Evolutionary conservation across 2,797 vertebrate genomes (phyloP).

Genomic region (Knipowitschia caucasica): DNA sequence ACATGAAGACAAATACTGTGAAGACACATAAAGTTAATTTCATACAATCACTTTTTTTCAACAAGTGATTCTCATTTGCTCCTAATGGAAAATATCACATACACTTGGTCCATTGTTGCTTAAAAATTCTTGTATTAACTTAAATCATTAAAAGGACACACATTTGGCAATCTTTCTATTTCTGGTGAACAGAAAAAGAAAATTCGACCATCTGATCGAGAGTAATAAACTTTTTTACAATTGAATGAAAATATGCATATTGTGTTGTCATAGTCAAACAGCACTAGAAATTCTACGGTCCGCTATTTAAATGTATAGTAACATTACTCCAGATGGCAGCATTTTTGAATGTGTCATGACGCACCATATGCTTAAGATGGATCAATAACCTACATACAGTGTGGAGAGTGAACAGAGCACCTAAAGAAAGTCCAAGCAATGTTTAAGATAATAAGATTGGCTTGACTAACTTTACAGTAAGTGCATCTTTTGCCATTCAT

Average conservation of each 20-base stretch:
- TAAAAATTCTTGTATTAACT: constrained; percentile 8
- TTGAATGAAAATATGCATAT: constrained; percentile 2
- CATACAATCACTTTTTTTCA: constrained; percentile 16
- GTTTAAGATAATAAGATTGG: constrained; percentile 11
- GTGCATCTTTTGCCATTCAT: constrained; percentile 7
- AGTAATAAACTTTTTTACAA: constrained; percentile 8
- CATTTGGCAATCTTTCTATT: constrained; percentile 6
- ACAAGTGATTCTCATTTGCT: constrained; percentile 7
- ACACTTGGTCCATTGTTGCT: constrained; percentile 43
- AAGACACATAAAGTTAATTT: constrained; percentile 40
- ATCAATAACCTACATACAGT: not conserved
- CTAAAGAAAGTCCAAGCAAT: constrained; percentile 29
- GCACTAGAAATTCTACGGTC: not conserved
- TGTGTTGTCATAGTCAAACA: constrained; percentile 24
- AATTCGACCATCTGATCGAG: constrained; percentile 5
- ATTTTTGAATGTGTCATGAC: not conserved
- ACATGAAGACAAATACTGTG: constrained; percentile 49
- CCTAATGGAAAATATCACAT: constrained; percentile 15
- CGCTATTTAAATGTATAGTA: constrained; percentile 1
- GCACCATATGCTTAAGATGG: not conserved
- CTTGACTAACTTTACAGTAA: constrained; percentile 15
- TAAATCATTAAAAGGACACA: not conserved
- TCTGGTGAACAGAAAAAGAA: too few species aligned
- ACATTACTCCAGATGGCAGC: not conserved
- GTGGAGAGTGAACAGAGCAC: constrained; percentile 18